phyloP scores from a whole-genome alignment of 2,113 vertebrate genomes.

The Aplodontia rufa region DNA sequence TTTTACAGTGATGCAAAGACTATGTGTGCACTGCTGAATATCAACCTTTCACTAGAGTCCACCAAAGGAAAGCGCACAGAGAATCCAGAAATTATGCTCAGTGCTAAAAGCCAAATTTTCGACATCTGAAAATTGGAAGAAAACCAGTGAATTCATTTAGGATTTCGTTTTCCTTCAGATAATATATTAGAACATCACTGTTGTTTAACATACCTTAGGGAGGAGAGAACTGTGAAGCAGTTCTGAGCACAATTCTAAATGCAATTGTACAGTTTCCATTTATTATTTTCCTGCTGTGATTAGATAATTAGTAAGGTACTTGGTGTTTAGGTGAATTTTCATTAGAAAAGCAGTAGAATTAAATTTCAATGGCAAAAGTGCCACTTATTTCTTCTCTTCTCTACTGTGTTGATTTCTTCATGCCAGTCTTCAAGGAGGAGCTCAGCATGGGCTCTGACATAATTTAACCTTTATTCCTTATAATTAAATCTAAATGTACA shows the following conservation, averaged over 20 bases:
- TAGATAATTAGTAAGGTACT: constrained; percentile 71
- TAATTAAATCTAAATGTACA: constrained; percentile 66
- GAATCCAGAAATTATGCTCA: neutral
- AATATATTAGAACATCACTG: neutral
- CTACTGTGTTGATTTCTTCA: constrained; percentile 70
- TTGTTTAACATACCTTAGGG: constrained; percentile 35
- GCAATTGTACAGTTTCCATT: constrained; percentile 65
- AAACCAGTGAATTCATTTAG: neutral
- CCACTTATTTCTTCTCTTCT: constrained; percentile 54
- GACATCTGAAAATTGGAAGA: neutral
- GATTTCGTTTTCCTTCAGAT: neutral
- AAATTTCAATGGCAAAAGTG: constrained; percentile 69
- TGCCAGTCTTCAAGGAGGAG: constrained; percentile 27
- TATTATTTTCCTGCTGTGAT: constrained; percentile 75
- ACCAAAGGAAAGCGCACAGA: neutral
- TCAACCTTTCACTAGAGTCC: neutral
- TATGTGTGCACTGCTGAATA: neutral
- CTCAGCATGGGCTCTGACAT: constrained; percentile 60
- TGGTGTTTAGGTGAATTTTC: constrained; percentile 72
- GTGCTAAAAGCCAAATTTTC: neutral
- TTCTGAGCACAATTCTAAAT: constrained; percentile 46
- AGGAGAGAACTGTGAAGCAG: neutral
- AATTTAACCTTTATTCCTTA: constrained; percentile 71
- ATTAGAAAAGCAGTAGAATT: constrained; percentile 73
- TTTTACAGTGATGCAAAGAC: neutral